A percentile compares a stretch with the other conserved stretches of the same genome.
phyloP scores from a whole-genome alignment of 2,113 vertebrate genomes.

The Boulengeromyrus knoepffleri region DNA sequence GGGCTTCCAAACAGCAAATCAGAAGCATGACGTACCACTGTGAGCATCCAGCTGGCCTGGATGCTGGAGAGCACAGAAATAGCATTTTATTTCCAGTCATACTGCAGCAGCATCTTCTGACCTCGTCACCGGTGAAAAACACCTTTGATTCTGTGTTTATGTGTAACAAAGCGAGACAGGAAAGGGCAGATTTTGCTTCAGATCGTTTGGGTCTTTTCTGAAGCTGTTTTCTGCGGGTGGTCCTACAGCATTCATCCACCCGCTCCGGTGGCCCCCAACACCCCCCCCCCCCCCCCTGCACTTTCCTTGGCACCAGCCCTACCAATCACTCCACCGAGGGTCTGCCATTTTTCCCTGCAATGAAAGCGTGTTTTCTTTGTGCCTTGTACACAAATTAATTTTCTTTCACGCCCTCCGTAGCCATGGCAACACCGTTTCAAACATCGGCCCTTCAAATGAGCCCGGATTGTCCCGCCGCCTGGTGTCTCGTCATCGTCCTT shows the following conservation, averaged over 20 bases:
- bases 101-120: background rate
- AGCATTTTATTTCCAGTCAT: background rate
- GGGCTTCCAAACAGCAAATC: background rate
- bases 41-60: background rate
- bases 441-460: conserved; percentile 18
- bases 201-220: background rate
- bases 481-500: conserved; percentile 1
- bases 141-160: background rate
- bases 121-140: background rate
- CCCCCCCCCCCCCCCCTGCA: background rate
- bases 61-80: background rate
- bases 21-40: background rate
- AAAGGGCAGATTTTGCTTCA: background rate
- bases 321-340: background rate
- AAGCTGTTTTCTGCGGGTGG: background rate
- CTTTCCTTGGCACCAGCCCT: background rate
- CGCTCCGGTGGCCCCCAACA: background rate
- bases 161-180: background rate
- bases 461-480: conserved; percentile 22
- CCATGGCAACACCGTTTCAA: conserved; percentile 28
- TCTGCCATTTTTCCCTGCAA: background rate
- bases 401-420: conserved; percentile 21
- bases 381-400: conserved; percentile 23
- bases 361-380: conserved; percentile 23
- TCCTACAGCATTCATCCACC: background rate